These are phyloP conservation scores for Pachypsylla venusta DNA, from an alignment of 1,140 invertebrate species.

Conservation along the genomic window DNA sequence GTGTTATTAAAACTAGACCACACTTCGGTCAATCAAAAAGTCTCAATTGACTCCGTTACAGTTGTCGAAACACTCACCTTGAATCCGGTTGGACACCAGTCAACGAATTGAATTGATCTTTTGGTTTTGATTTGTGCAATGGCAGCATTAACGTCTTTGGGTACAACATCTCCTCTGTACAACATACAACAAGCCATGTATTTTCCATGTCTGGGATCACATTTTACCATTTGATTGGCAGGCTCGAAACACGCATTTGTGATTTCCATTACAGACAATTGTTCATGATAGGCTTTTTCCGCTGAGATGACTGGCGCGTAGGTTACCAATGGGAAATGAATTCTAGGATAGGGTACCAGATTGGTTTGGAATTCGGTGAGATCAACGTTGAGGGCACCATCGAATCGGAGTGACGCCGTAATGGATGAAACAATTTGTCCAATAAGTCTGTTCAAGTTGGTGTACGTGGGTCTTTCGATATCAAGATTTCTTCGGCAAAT, in stretches of 20 bases:
- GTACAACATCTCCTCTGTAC: constrained; percentile 58
- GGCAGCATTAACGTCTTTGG: constrained; percentile 68
- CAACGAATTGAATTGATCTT: constrained; percentile 41
- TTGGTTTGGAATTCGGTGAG: constrained; percentile 76
- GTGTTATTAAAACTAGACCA: too few relatives aligned
- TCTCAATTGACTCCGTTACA: not conserved
- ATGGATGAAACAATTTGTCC: constrained; percentile 47
- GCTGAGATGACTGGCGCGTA: constrained; percentile 64
- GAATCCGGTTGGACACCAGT: constrained; percentile 82
- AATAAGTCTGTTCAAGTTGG: constrained; percentile 45
- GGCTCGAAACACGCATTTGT: constrained; percentile 37
- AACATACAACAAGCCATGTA: constrained; percentile 81
- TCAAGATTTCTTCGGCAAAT: constrained; percentile 46
- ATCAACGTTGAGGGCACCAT: constrained; percentile 80
- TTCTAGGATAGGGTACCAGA: constrained; percentile 41
- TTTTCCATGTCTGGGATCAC: constrained; percentile 57
- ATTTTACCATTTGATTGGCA: constrained; percentile 64
- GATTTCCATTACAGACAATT: constrained; percentile 65
- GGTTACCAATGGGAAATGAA: constrained; percentile 44
- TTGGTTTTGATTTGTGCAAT: constrained; percentile 66
- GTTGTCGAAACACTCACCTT: constrained; percentile 37
- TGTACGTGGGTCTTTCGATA: constrained; percentile 47
- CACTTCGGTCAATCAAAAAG: too few relatives aligned
- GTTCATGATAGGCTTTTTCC: constrained; percentile 72
- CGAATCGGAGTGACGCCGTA: constrained; percentile 53